Evolutionary conservation across 2,888 invertebrate species (phyloP).

Genomic region (Ecliptopera silaceata): DNA sequence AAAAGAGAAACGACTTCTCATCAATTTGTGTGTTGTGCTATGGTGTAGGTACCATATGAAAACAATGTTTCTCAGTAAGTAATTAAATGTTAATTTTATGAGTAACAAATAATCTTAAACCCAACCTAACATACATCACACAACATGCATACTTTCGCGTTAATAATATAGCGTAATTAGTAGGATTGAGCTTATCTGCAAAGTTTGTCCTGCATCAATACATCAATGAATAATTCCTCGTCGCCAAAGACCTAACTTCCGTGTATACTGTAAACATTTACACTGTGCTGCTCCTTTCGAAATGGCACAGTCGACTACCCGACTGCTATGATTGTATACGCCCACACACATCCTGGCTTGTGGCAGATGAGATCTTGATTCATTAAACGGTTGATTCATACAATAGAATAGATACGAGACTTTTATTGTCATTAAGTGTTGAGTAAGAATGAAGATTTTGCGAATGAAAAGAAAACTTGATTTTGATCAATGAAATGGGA

Average conservation of each 20-base stretch:
- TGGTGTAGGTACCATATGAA: too few relatives aligned
- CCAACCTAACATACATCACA: too few relatives aligned
- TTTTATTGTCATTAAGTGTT: slow-evolving; percentile 15
- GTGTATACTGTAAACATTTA: slow-evolving; percentile 9
- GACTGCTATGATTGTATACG: slow-evolving; percentile 48
- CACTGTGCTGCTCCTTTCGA: slow-evolving; percentile 43
- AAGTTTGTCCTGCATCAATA: background rate
- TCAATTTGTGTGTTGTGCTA: too few relatives aligned
- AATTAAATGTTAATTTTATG: too few relatives aligned
- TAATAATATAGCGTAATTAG: too few relatives aligned
- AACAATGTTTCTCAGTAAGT: too few relatives aligned
- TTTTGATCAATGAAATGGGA: background rate
- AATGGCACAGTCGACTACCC: slow-evolving; percentile 41
- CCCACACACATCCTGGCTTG: slow-evolving; percentile 56
- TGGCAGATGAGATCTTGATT: slow-evolving; percentile 44
- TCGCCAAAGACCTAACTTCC: background rate
- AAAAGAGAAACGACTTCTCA: too few relatives aligned
- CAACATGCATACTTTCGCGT: too few relatives aligned
- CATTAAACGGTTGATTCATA: slow-evolving; percentile 44
- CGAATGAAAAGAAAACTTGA: background rate
- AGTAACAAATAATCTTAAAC: too few relatives aligned
- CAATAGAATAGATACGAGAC: slow-evolving; percentile 13
- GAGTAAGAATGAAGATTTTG: slow-evolving; percentile 2
- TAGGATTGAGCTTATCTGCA: too few relatives aligned
- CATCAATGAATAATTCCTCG: background rate